Percentiles rank a stretch among this genome's conserved stretches.
phyloP scores from a whole-genome alignment of 2,797 vertebrate species.

The Halcyon smyrnensis region DNA sequence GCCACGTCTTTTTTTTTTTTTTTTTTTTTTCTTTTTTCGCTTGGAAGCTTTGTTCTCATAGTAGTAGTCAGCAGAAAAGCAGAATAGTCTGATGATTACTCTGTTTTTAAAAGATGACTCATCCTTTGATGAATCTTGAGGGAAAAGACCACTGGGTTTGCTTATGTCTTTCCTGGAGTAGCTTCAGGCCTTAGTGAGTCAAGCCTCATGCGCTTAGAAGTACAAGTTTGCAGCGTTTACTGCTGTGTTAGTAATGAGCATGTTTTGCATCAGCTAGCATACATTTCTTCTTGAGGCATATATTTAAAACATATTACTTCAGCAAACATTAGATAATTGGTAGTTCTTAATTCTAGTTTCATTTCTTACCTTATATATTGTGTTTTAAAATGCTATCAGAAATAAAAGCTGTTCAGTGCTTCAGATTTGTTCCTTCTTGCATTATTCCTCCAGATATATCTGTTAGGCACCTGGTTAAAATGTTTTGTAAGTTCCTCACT shows the following conservation, averaged over 20 bases:
- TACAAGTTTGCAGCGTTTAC: not conserved
- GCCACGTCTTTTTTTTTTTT: not conserved
- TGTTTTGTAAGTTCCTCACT: not conserved
- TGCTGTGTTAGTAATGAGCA: not conserved
- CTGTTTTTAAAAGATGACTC: conserved; percentile 64
- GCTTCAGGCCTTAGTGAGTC: conserved; percentile 49
- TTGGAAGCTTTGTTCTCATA: conserved; percentile 41
- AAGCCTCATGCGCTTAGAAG: not conserved
- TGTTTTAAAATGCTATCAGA: not conserved
- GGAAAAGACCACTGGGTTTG: conserved; percentile 47
- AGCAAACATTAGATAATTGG: conserved; percentile 18
- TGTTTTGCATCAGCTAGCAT: conserved; percentile 17
- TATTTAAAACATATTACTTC: conserved; percentile 33
- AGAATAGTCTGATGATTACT: conserved; percentile 48
- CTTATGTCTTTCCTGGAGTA: conserved; percentile 52
- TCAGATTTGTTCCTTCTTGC: not conserved
- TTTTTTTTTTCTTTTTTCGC: not conserved
- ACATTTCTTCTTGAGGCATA: conserved; percentile 24
- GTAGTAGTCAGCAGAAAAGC: conserved; percentile 58
- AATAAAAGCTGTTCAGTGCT: not conserved
- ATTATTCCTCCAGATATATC: not conserved
- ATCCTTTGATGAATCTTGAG: conserved; percentile 49
- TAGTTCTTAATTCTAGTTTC: not conserved
- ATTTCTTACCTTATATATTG: not conserved
- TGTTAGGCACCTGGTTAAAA: not conserved